Evolutionary conservation across 2,797 vertebrate genomes (phyloP).

Genomic region (Gastrophryne carolinensis): DNA sequence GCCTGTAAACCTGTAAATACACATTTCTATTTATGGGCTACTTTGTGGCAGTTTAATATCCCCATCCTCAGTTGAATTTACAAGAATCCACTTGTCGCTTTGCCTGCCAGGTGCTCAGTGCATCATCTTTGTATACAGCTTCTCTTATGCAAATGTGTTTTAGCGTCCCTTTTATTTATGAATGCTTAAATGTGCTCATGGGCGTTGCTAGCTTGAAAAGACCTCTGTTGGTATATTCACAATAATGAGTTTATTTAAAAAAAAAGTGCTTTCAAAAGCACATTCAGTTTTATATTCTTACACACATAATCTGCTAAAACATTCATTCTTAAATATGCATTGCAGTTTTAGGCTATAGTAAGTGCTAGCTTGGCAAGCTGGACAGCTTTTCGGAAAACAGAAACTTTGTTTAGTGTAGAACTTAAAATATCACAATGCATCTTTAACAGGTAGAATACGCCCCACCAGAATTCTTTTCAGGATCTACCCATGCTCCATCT

Average conservation of each 20-base stretch:
- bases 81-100: background rate
- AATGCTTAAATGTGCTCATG: background rate
- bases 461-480: constrained; percentile 13
- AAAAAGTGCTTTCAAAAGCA: constrained; percentile 3
- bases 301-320: background rate
- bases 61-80: background rate
- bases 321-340: background rate
- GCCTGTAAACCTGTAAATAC: background rate
- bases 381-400: background rate
- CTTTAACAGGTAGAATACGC: constrained; percentile 5
- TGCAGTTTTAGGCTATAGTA: background rate
- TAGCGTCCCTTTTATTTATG: constrained; percentile 18
- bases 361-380: constrained; percentile 1
- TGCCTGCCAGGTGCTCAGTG: constrained; percentile 6
- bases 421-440: constrained; percentile 16
- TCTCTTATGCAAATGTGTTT: constrained; percentile 6
- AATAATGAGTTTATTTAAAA: constrained; percentile 27
- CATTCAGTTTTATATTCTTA: background rate
- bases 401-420: constrained; percentile 16
- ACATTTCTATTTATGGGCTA: background rate
- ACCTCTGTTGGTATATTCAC: background rate
- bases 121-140: background rate
- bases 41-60: background rate
- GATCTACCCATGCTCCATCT: background rate
- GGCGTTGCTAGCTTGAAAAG: background rate